Evolutionary conservation across 2,888 invertebrate species (phyloP), one percentile per base, ranked within the genome.

Genomic region (Melieria crassipennis): DNA sequence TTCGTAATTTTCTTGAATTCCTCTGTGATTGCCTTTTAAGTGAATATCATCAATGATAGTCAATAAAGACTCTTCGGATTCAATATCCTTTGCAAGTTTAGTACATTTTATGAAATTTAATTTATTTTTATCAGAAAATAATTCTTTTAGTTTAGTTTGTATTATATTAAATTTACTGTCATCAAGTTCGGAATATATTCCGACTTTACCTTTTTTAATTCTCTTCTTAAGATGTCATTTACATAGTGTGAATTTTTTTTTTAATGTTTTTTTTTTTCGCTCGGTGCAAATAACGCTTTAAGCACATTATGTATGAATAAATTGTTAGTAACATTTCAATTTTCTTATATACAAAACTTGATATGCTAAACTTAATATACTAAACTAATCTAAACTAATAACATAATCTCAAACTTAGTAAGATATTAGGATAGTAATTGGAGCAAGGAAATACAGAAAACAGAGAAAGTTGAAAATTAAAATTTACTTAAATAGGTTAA

Each of bases 31-130:
- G 2, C 43, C 13, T 43, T 61, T 56, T 46, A 45, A 65, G 52
- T 72, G 69, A 57, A 11, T 64, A 45, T 50, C 43, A 4, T 69
- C 63, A 11, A 73, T 69, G 6, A 70, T 58, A 5, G 48, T 10
- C n/a, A 57, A 70, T 16, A 71, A 45, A 11, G 48, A 45, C n/a
- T 74, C 70, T 47, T 70, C 72, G 11, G 16, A 50, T 4, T 47
- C 42, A 47, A 72, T 45, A 47, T 74, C 74, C 9, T 47, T 47
- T 16, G 71, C 71, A 11, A 73, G 30, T 55, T 75, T 71, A 16
- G 62, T 61, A 61, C 71, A 73, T n/a, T 61, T 75, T 5, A 73
- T 62, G 65, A 75, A 75, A 58, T 70, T 75, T 45, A 75, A 30
- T 48, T 62, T 42, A 43, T 47, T 55, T 57, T 69, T 52, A 60